phyloP scores from a whole-genome alignment of 2,888 invertebrate genomes.

The Dusona sp. region DNA sequence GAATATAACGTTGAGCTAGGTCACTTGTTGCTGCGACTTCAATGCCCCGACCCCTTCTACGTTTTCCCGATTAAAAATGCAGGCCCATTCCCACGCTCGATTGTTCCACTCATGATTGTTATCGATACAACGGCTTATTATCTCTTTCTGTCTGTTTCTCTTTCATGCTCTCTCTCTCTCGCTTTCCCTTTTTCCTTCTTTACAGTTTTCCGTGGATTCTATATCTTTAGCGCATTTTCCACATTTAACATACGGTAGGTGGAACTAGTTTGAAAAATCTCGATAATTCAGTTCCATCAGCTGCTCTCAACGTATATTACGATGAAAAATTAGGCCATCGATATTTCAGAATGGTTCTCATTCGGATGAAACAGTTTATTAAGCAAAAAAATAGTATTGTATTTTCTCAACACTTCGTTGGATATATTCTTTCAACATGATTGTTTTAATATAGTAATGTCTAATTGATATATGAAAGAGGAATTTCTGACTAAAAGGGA shows the following conservation, averaged over 20 bases:
- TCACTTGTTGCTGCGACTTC: conserved; percentile 74
- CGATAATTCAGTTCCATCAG: background rate
- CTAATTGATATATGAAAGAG: background rate
- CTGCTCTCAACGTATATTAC: background rate
- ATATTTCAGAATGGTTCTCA: background rate
- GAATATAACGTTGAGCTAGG: conserved; percentile 71
- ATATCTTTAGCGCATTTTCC: background rate
- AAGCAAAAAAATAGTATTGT: background rate
- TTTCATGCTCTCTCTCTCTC: background rate
- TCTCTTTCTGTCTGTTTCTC: conserved; percentile 4
- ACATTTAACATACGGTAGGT: background rate
- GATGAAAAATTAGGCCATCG: background rate
- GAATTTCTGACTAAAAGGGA: background rate
- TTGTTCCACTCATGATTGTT: conserved; percentile 70
- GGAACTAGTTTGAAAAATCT: conserved; percentile 20
- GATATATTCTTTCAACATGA: too few relatives aligned
- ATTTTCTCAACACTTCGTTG: background rate
- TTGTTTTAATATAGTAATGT: background rate
- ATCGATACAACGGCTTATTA: conserved; percentile 63
- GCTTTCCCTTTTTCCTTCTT: background rate
- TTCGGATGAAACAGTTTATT: background rate
- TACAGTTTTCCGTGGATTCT: background rate
- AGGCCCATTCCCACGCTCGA: conserved; percentile 72
- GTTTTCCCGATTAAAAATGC: conserved; percentile 71
- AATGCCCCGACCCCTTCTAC: conserved; percentile 50